These are phyloP conservation scores for Lophotis ruficrista DNA, from an alignment of 2,113 vertebrate species.

Conservation along the genomic window DNA sequence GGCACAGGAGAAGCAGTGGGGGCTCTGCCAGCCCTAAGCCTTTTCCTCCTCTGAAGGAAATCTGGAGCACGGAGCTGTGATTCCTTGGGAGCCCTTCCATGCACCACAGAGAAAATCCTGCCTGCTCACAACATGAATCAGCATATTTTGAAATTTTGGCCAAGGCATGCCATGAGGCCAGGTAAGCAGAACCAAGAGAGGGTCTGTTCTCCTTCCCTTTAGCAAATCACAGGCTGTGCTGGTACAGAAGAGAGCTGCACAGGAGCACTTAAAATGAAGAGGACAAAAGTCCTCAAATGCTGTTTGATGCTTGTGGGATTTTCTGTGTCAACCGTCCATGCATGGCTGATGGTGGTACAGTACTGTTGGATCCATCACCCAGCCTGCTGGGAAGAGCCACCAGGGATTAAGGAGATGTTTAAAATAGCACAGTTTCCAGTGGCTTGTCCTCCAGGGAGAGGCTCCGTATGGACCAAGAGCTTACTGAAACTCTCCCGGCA, in stretches of 20 bases:
- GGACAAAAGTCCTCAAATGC: background rate
- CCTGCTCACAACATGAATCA: background rate
- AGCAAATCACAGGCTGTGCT: background rate
- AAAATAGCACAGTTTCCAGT: background rate
- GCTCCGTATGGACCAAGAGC: background rate
- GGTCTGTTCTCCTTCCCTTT: background rate
- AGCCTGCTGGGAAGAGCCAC: too few relatives aligned
- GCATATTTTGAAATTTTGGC: background rate
- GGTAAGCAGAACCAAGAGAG: background rate
- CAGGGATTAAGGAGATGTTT: background rate
- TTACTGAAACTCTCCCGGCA: background rate
- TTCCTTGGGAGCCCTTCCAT: background rate
- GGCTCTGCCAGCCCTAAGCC: background rate
- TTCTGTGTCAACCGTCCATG: background rate
- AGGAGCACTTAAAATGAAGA: background rate
- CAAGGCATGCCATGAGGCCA: background rate
- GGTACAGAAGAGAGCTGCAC: background rate
- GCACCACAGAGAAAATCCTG: background rate
- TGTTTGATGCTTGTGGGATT: background rate
- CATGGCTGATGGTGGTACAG: rapidly evolving
- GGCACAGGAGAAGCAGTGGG: rapidly evolving
- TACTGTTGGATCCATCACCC: background rate
- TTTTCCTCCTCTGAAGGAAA: background rate
- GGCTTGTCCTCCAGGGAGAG: background rate
- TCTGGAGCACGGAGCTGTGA: background rate